Percentiles rank a stretch among this genome's conserved stretches.
Evolutionary conservation across 1,140 invertebrate genomes (phyloP).

Genomic region (Antheraea mylitta): DNA sequence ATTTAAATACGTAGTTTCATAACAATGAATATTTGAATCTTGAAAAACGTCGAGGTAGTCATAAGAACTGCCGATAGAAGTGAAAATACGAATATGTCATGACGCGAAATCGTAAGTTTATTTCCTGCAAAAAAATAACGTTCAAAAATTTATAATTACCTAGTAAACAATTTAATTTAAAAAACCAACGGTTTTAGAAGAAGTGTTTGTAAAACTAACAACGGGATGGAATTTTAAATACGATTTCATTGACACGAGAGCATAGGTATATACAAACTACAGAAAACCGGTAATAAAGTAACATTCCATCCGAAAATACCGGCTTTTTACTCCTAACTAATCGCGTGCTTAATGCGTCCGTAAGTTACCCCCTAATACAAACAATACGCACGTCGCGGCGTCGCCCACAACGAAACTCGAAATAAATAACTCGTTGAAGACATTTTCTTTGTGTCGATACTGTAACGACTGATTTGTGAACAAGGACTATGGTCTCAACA

Average conservation of each 20-base stretch:
- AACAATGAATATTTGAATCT: too few relatives aligned
- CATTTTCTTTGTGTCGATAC: slow-evolving; percentile 21
- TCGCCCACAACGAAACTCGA: neutral
- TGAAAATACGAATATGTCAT: too few relatives aligned
- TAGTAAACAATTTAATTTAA: too few relatives aligned
- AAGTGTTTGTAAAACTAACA: neutral
- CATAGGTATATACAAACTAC: neutral
- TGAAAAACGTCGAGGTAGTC: too few relatives aligned
- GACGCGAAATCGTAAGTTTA: too few relatives aligned
- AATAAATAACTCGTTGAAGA: slow-evolving; percentile 21
- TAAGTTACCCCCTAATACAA: neutral
- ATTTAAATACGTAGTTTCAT: too few relatives aligned
- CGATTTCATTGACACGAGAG: neutral
- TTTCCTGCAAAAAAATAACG: too few relatives aligned
- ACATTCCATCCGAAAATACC: slow-evolving; percentile 1
- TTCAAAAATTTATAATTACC: too few relatives aligned
- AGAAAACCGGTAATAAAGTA: neutral
- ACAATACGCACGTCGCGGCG: neutral
- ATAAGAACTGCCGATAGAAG: too few relatives aligned
- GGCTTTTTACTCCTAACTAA: neutral
- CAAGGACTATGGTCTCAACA: slow-evolving; percentile 5
- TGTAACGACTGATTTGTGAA: slow-evolving; percentile 21
- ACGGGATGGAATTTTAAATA: neutral
- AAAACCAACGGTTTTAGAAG: neutral
- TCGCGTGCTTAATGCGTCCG: slow-evolving; percentile 2